phyloP scores from a whole-genome alignment of 2,113 vertebrate genomes.

The Otocyon megalotis region DNA sequence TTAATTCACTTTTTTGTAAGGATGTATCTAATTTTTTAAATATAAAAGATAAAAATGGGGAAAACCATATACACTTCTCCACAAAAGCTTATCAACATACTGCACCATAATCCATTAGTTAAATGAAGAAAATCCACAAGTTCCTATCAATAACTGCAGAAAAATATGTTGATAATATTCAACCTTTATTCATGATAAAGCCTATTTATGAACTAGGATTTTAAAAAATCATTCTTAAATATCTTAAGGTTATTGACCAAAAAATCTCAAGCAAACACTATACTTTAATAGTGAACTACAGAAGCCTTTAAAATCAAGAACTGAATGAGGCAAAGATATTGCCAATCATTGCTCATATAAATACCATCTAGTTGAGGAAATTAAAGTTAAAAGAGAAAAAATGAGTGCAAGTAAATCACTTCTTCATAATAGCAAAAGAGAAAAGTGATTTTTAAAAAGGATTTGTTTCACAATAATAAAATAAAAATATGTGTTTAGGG shows the following conservation, averaged over 20 bases:
- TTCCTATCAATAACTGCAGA: background rate
- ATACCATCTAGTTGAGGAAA: background rate
- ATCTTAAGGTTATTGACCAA: background rate
- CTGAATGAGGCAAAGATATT: background rate
- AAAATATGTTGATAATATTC: background rate
- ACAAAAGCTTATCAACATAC: background rate
- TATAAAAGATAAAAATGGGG: background rate
- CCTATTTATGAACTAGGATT: background rate
- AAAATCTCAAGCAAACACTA: background rate
- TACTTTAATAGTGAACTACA: background rate
- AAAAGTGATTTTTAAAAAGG: background rate
- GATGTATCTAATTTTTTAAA: background rate
- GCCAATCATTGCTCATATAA: background rate
- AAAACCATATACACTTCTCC: background rate
- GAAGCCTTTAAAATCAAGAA: background rate
- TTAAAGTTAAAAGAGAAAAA: background rate
- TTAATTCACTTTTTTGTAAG: background rate
- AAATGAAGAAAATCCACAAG: background rate
- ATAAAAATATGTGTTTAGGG: background rate
- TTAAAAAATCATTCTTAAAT: background rate
- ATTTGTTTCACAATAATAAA: background rate
- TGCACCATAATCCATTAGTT: background rate
- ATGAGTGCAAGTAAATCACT: background rate
- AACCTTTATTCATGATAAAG: background rate
- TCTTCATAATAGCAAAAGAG: background rate